Evolutionary conservation across 2,113 vertebrate genomes (phyloP).

Genomic region (Uria lomvia): DNA sequence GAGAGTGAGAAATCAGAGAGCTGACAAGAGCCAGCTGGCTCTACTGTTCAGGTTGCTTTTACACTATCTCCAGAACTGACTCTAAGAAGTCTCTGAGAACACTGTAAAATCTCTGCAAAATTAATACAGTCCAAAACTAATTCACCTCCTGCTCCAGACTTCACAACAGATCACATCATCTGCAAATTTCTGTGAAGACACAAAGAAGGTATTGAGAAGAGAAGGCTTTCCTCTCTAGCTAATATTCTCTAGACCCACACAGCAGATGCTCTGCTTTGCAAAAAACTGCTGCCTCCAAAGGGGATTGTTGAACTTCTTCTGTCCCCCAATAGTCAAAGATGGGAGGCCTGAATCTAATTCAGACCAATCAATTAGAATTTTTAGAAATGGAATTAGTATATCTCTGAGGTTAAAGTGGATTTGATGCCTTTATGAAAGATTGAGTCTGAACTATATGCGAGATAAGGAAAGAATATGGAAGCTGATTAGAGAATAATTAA

Average conservation of each 20-base stretch:
- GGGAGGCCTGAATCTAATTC: background rate
- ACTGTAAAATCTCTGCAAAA: background rate
- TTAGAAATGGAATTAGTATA: background rate
- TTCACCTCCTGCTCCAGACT: background rate
- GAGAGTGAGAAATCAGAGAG: background rate
- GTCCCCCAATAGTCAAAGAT: background rate
- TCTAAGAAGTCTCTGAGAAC: background rate
- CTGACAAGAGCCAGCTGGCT: background rate
- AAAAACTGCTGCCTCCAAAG: background rate
- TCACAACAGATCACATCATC: background rate
- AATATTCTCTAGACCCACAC: background rate
- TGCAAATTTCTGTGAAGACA: background rate
- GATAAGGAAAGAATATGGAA: background rate
- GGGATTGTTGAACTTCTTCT: background rate
- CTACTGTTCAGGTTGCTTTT: background rate
- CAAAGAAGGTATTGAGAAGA: background rate
- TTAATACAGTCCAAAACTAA: background rate
- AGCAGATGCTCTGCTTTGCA: background rate
- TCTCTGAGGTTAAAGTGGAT: background rate
- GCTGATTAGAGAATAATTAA: background rate
- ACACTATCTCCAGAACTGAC: background rate
- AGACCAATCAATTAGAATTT: background rate
- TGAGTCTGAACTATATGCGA: background rate
- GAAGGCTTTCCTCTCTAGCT: background rate
- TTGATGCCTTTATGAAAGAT: background rate